These are phyloP conservation scores for Clamator glandarius DNA, from an alignment of 2,797 vertebrate genomes.

Conservation along the genomic window DNA sequence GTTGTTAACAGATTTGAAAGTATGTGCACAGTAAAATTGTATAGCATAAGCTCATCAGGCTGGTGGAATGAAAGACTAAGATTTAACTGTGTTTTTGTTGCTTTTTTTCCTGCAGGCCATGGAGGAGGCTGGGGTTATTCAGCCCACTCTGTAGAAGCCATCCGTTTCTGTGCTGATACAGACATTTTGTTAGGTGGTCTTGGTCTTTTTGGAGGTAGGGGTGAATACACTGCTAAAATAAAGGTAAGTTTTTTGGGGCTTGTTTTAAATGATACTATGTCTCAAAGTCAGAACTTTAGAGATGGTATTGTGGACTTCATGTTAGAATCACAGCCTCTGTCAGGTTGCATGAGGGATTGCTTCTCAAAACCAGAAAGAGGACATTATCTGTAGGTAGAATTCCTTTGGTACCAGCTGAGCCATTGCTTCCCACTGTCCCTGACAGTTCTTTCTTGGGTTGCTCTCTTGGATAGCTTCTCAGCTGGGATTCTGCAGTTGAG, in stretches of 20 bases:
- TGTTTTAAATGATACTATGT: neutral
- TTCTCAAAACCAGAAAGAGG: neutral
- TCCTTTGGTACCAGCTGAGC: neutral
- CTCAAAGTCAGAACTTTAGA: neutral
- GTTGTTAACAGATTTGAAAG: constrained; percentile 99
- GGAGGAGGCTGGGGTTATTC: constrained; percentile 99
- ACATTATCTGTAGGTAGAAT: neutral
- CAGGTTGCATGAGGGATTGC: neutral
- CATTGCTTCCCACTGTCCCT: neutral
- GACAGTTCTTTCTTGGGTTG: neutral
- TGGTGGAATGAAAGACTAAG: neutral
- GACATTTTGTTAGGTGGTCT: constrained; percentile 96
- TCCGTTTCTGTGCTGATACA: constrained; percentile 95
- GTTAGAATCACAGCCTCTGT: accelerated
- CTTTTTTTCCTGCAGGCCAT: constrained; percentile 83
- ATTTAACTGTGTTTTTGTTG: neutral
- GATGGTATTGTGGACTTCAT: neutral
- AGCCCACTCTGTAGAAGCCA: constrained; percentile 99
- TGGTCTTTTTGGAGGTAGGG: constrained; percentile 96
- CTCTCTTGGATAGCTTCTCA: neutral
- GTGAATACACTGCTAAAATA: constrained; percentile 99
- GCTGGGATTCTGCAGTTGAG: neutral
- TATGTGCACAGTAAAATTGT: constrained; percentile 72
- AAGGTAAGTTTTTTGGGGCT: constrained; percentile 81
- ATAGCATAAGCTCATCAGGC: neutral